Conservation (phyloP, 2,888 invertebrate species). For the Meiosimyza decipiens region DNA sequence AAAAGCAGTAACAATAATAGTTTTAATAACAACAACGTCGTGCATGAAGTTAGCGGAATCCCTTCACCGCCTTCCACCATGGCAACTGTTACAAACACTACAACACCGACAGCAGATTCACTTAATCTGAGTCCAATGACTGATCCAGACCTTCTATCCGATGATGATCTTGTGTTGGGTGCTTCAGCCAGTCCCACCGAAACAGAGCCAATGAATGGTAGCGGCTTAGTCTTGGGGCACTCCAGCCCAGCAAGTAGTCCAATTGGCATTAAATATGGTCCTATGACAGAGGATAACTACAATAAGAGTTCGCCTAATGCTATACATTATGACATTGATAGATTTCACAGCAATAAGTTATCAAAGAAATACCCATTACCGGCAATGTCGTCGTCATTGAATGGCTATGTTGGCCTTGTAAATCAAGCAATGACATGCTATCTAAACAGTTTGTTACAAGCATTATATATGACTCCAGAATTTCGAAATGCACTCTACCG, state of each 20-base stretch:
- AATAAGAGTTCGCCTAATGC: conserved; percentile 25
- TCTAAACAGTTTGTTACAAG: conserved; percentile 87
- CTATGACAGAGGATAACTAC: conserved; percentile 41
- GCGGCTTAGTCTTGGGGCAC: conserved; percentile 43
- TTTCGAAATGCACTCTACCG: conserved; percentile 89
- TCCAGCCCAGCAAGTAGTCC: conserved; percentile 36
- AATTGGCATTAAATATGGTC: conserved; percentile 33
- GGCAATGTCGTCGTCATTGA: conserved; percentile 11
- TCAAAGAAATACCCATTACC: neutral
- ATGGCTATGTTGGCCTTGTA: conserved; percentile 79
- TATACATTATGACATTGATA: neutral
- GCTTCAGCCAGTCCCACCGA: conserved; percentile 67
- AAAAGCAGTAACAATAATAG: conserved; percentile 35
- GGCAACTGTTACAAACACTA: conserved; percentile 46
- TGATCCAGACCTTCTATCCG: conserved; percentile 59
- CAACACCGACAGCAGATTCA: conserved; percentile 49
- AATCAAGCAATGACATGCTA: conserved; percentile 95
- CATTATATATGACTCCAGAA: conserved; percentile 91
- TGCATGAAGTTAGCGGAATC: conserved; percentile 18
- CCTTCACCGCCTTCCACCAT: conserved; percentile 42
- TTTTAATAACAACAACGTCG: conserved; percentile 20
- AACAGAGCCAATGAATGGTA: conserved; percentile 50
- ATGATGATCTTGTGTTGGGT: conserved; percentile 65
- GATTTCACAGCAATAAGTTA: neutral
- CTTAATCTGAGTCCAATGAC: conserved; percentile 58